Evolutionary conservation across 2,888 invertebrate species (phyloP).

Genomic region (Dryomyza anilis): DNA sequence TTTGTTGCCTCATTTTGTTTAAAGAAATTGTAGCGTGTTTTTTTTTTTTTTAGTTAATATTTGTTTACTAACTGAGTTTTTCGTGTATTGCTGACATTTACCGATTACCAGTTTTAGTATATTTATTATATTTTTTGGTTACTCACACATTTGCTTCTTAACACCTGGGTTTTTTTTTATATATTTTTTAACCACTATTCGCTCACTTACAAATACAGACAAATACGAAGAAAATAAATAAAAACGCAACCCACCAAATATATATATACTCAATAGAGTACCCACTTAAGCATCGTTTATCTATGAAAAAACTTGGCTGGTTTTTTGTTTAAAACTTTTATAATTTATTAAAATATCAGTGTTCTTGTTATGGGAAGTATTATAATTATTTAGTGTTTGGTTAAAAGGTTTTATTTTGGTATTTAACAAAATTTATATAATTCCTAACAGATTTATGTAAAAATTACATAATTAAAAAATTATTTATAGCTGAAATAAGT

Average conservation of each 20-base stretch:
- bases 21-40: conserved; percentile 22
- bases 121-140: background rate
- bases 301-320: too few relatives aligned
- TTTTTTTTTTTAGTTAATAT: conserved; percentile 19
- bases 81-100: background rate
- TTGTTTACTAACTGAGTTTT: background rate
- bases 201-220: background rate
- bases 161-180: conserved; percentile 8
- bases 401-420: background rate
- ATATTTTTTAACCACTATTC: too few relatives aligned
- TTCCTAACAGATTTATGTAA: too few relatives aligned
- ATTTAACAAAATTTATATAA: background rate
- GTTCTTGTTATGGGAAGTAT: background rate
- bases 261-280: too few relatives aligned
- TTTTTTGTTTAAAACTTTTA: background rate
- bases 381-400: background rate
- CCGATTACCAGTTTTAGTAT: background rate
- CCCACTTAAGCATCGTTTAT: too few relatives aligned
- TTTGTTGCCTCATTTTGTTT: conserved; percentile 20
- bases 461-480: too few relatives aligned
- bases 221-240: too few relatives aligned
- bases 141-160: background rate
- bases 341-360: background rate
- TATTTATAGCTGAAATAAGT: too few relatives aligned
- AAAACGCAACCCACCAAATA: too few relatives aligned